A percentile compares a stretch with the other conserved stretches of the same genome.
Conservation (phyloP, 53 echinoderm and acorn worm genomes). For the Zoroaster sp. region DNA sequence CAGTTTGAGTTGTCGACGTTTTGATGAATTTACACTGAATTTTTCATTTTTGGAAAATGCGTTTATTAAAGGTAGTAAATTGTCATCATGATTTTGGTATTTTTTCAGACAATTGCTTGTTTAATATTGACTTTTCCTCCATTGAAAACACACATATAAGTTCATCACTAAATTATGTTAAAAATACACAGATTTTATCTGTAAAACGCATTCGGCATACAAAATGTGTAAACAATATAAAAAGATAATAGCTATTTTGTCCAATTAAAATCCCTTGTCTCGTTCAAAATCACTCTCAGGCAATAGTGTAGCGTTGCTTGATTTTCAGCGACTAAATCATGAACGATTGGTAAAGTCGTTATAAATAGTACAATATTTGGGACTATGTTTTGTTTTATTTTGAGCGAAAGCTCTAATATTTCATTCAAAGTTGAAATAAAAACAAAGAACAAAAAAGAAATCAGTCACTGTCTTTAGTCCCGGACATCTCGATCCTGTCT, state of each 20-base stretch:
- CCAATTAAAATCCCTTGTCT: background rate
- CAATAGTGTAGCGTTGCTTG: background rate
- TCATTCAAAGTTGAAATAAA: background rate
- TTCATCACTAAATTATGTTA: no score
- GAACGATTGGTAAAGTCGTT: background rate
- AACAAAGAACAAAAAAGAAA: background rate
- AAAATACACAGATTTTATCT: conserved; percentile 41
- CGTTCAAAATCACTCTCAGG: background rate
- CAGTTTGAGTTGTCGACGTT: no score
- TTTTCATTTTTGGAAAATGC: no score
- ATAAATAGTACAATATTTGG: background rate
- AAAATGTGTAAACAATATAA: background rate
- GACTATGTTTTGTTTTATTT: background rate
- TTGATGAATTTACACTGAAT: no score
- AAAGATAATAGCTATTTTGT: background rate
- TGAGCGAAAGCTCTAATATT: background rate
- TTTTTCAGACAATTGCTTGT: no score
- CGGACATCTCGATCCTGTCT: conserved; percentile 26
- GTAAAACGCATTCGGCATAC: background rate
- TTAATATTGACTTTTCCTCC: no score
- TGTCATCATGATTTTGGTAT: no score
- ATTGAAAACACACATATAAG: no score
- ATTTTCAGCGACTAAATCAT: no score
- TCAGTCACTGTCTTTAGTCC: background rate
- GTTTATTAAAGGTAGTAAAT: no score